Evolutionary conservation across 2,888 invertebrate genomes (phyloP).

Genomic region (Sphecodes monilicornis): DNA sequence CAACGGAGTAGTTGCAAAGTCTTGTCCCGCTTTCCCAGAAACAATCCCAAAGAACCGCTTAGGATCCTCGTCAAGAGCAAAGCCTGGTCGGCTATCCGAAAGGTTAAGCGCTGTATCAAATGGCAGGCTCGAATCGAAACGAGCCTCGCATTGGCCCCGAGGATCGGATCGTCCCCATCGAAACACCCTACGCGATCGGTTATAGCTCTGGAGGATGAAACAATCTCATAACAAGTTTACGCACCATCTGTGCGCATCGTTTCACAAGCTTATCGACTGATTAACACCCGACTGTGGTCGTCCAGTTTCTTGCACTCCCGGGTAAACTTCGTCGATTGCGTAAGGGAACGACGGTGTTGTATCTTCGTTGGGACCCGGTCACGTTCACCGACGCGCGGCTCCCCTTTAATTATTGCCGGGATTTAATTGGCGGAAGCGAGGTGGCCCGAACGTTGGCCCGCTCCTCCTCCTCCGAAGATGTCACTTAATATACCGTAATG

Average conservation of each 20-base stretch:
- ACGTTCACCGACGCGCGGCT: slow-evolving; percentile 18
- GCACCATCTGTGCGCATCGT: slow-evolving; percentile 13
- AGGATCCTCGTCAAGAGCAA: too few relatives aligned
- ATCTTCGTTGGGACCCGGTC: slow-evolving; percentile 8
- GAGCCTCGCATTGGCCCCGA: too few relatives aligned
- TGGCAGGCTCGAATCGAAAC: background rate
- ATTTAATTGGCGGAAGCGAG: slow-evolving; percentile 49
- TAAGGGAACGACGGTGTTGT: slow-evolving; percentile 1
- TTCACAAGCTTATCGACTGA: slow-evolving; percentile 17
- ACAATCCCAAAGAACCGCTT: too few relatives aligned
- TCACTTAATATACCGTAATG: slow-evolving; percentile 40
- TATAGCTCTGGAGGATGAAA: background rate
- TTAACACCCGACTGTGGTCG: background rate
- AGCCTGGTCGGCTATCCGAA: too few relatives aligned
- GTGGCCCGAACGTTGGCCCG: slow-evolving; percentile 11
- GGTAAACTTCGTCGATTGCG: slow-evolving; percentile 34
- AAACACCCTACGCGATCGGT: background rate
- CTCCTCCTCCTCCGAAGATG: slow-evolving; percentile 9
- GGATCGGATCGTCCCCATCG: background rate
- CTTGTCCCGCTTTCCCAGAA: too few relatives aligned
- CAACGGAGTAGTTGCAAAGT: too few relatives aligned
- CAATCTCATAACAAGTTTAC: slow-evolving; percentile 13
- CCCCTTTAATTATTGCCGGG: slow-evolving; percentile 33
- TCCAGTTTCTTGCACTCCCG: slow-evolving; percentile 2
- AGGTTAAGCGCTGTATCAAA: background rate